Evolutionary conservation across 23 tunicate genomes (phyloP), one percentile per base, ranked within the genome.

Genomic region (Styela clava): DNA sequence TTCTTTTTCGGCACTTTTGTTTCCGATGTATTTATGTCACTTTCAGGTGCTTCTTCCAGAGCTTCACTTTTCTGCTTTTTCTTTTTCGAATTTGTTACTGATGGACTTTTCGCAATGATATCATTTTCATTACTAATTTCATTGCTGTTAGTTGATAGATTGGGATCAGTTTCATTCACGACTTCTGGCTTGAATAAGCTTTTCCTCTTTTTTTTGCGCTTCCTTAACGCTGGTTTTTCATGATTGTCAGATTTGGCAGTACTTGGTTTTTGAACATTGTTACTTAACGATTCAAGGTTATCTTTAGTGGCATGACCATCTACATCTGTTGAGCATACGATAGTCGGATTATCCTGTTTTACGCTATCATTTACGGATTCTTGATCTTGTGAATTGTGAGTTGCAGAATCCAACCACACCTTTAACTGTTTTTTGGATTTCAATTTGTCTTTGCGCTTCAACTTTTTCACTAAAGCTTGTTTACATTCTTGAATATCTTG

Each of bases 401-500:
- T 52, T 18, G 63, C 83, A 79, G 73, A 5, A 21, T 31, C 22
- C 36, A 56, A 23, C 29, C 28, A 56, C 30, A 22, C 26, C 35
- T 62, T 61, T 34, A 78, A 27, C 3, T 24, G 23, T 25, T 25
- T 34, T 19, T 64, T 32, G 22, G 61, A 24, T 63, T 65, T 35
- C 24, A 32, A 12, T 64, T 33, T 67, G 35, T 32, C 35, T 33
- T 29, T 79, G n/a, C 35, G 73, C 64, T 79, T 67, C 32, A 27
- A 22, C 61, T 64, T 79, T 33, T 79, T 79, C 64, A 24, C 56
- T 44, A 12, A 23, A 20, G 74, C 27, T 33, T 78, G 71, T 29
- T 67, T 67, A 24, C 71, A 67, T 25, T 25, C 2, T 1, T 27
- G n/a, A 18, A 67, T 29, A 67, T 67, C 71, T 67, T 67, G 71